Evolutionary conservation across 2,888 invertebrate genomes (phyloP).

Genomic region (Digitonthophagus gazella): DNA sequence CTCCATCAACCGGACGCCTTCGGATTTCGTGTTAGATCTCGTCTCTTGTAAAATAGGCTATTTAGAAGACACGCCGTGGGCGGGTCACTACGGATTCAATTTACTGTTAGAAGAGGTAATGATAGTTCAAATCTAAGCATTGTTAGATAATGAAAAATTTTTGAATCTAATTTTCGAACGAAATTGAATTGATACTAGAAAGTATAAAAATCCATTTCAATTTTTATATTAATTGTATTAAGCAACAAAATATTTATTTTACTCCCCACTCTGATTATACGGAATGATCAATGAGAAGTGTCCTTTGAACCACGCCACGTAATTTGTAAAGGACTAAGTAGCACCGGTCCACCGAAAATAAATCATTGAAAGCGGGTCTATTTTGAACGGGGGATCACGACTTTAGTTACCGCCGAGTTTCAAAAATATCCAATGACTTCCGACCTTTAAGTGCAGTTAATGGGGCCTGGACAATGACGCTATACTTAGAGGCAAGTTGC

Average conservation of each 20-base stretch:
- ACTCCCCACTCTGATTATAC: not conserved
- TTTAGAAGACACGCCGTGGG: not conserved
- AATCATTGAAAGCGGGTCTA: slow-evolving; percentile 15
- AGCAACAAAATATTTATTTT: not conserved
- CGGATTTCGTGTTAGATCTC: not conserved
- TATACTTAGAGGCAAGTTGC: not conserved
- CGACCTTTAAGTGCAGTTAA: not conserved
- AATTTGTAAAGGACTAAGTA: slow-evolving; percentile 16
- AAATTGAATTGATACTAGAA: too few relatives aligned
- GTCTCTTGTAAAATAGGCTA: not conserved
- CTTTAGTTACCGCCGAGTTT: not conserved
- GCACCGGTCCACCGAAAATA: slow-evolving; percentile 3
- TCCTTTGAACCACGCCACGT: slow-evolving; percentile 7
- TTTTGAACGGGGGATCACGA: slow-evolving; percentile 2
- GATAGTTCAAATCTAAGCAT: not conserved
- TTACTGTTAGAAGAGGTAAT: not conserved
- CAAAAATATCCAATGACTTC: not conserved
- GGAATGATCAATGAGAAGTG: slow-evolving; percentile 3
- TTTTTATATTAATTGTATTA: too few relatives aligned
- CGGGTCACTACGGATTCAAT: not conserved
- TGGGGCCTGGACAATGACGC: not conserved
- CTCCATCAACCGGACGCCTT: not conserved
- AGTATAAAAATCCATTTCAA: too few relatives aligned
- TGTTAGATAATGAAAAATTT: not conserved
- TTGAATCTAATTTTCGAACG: too few relatives aligned